These are phyloP conservation scores for Lepidocyrtoides sp. DNA, from an alignment of 2,888 invertebrate genomes.

Conservation along the genomic window DNA sequence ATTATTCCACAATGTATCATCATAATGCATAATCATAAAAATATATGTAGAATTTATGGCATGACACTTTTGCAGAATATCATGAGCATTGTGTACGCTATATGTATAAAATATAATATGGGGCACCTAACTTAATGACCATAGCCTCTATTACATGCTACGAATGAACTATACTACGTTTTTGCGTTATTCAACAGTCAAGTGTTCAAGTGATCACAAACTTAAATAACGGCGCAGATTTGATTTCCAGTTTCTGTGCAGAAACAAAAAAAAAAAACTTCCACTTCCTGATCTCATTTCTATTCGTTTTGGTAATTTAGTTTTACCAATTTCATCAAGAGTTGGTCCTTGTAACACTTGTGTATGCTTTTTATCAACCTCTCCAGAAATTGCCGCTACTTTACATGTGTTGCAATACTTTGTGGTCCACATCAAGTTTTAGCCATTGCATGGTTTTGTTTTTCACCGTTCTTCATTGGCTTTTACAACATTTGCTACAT, in stretches of 20 bases:
- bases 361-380: background rate
- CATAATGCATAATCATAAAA: no score
- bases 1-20: no score
- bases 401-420: background rate
- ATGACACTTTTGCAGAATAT: no score
- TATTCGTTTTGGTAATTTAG: constrained; percentile 10
- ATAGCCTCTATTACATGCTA: no score
- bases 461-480: background rate
- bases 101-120: no score
- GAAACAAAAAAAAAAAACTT: constrained; percentile 1
- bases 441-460: background rate
- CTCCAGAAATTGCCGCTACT: background rate
- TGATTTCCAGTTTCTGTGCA: constrained; percentile 24
- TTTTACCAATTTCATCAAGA: constrained; percentile 27
- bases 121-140: no score
- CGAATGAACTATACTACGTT: no score
- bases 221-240: background rate
- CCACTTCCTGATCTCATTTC: background rate
- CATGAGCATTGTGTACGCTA: no score
- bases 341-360: background rate
- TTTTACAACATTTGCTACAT: background rate
- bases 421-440: background rate
- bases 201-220: background rate
- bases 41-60: no score
- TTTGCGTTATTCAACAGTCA: background rate